These are phyloP conservation scores for Sander lucioperca DNA, from an alignment of 2,113 vertebrate genomes.

Conservation along the genomic window DNA sequence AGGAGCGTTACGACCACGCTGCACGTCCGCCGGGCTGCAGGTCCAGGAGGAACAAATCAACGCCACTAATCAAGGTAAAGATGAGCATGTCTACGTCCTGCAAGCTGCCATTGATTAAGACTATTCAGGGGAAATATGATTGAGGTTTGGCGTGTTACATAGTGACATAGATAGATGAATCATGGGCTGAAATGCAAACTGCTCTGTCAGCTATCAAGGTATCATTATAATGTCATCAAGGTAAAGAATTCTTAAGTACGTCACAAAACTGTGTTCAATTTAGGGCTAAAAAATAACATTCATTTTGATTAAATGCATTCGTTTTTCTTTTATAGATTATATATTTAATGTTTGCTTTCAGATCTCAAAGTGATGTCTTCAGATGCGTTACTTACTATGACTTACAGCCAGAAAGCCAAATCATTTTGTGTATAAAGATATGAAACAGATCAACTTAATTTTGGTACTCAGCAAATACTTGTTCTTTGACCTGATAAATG, in stretches of 20 bases:
- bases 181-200: slow-evolving; percentile 1
- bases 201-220: slow-evolving; percentile 24
- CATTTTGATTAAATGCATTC: background rate
- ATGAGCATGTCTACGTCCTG: background rate
- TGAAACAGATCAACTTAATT: background rate
- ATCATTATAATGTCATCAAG: background rate
- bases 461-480: background rate
- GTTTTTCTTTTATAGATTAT: background rate
- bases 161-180: background rate
- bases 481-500: background rate
- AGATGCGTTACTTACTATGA: background rate
- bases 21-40: slow-evolving; percentile 9
- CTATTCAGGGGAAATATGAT: background rate
- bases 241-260: background rate
- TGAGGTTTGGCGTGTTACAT: background rate
- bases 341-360: background rate
- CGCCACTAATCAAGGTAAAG: slow-evolving; percentile 33
- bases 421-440: background rate
- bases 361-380: background rate
- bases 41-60: background rate
- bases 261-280: background rate
- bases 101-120: background rate
- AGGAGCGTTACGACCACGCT: background rate
- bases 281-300: background rate
- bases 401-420: background rate